Evolutionary conservation across 1,140 invertebrate species (phyloP).

Genomic region (Hirudo medicinalis): DNA sequence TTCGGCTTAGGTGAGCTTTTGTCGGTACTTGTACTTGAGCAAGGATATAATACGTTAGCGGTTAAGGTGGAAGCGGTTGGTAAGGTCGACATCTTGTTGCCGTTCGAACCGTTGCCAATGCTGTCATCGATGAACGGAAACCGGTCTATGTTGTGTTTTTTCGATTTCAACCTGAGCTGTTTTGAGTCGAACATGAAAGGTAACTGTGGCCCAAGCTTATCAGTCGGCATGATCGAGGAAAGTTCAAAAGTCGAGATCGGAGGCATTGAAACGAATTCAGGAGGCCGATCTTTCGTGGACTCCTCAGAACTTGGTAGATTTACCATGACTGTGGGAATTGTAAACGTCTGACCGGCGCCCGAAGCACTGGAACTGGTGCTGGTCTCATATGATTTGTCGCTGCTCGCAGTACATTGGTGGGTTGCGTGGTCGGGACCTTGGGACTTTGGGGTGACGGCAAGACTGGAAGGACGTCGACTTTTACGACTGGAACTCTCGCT

Average conservation of each 20-base stretch:
- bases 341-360: background rate
- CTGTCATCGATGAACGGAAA: conserved; percentile 11
- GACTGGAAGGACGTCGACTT: conserved; percentile 7
- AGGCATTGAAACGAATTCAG: background rate
- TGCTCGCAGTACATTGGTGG: background rate
- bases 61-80: background rate
- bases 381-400: background rate
- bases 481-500: background rate
- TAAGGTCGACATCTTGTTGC: background rate
- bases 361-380: background rate
- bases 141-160: conserved; percentile 7
- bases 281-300: background rate
- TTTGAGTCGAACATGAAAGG: background rate
- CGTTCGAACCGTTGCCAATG: background rate
- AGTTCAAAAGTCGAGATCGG: background rate
- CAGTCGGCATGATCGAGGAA: background rate
- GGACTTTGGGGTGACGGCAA: conserved; percentile 1
- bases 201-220: too few relatives aligned
- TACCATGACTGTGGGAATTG: background rate
- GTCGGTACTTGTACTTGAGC: background rate
- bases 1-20: too few relatives aligned
- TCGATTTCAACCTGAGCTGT: conserved; percentile 7
- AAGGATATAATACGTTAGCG: conserved; percentile 3
- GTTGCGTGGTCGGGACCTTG: background rate
- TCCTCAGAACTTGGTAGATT: background rate